phyloP scores from a whole-genome alignment of 2,888 invertebrate genomes.

The Cheiracanthium punctorium region DNA sequence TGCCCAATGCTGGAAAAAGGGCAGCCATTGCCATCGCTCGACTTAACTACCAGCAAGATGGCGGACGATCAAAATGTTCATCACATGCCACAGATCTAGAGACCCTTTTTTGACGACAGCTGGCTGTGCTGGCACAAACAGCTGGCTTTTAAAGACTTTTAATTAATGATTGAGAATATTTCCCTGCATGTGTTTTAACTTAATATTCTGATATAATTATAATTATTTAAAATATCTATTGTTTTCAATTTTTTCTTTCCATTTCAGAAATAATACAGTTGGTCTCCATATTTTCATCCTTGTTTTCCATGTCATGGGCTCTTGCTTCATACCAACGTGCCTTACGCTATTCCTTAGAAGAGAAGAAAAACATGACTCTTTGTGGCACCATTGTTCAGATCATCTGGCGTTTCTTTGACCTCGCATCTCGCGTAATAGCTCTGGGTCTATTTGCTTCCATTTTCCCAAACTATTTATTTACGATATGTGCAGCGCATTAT shows the following conservation, averaged over 20 bases:
- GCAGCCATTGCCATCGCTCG: too few relatives aligned
- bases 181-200: background rate
- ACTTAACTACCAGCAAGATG: too few relatives aligned
- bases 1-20: too few relatives aligned
- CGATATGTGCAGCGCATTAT: slow-evolving; percentile 76
- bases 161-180: too few relatives aligned
- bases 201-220: slow-evolving; percentile 9
- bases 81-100: too few relatives aligned
- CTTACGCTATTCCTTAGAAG: slow-evolving; percentile 85
- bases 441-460: slow-evolving; percentile 77
- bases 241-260: slow-evolving; percentile 75
- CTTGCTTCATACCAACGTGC: slow-evolving; percentile 90
- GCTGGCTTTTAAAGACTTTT: background rate
- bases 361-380: slow-evolving; percentile 86
- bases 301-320: slow-evolving; percentile 93
- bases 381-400: slow-evolving; percentile 85
- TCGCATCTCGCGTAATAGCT: slow-evolving; percentile 76
- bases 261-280: slow-evolving; percentile 81
- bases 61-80: too few relatives aligned
- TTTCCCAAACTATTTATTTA: slow-evolving; percentile 75
- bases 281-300: slow-evolving; percentile 85
- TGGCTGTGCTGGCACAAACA: too few relatives aligned
- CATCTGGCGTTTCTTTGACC: slow-evolving; percentile 88
- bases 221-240: background rate
- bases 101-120: too few relatives aligned